Evolutionary conservation across 1,140 invertebrate species (phyloP), one percentile per base, ranked within the genome.

Genomic region (Drosophila dunni): DNA sequence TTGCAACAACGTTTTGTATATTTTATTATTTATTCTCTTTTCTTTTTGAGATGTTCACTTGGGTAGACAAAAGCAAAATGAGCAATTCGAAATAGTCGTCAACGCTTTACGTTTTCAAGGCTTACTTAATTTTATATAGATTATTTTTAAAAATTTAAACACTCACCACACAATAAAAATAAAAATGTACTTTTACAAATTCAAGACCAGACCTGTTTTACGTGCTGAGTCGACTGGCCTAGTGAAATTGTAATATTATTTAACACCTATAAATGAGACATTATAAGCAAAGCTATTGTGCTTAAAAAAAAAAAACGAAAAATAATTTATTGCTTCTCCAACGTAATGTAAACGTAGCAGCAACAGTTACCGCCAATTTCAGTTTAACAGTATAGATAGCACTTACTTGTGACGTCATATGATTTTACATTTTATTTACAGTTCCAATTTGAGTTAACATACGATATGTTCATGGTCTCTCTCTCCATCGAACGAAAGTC

Each of bases 191-290:
- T 62, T 9, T 42, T 45, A 78, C 72, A 78, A 75, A 54, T 75
- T 78, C 72, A 75, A 70, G 66, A 78, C 75, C 48, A 75, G 42
- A 65, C 66, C 60, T 71, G 65, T 33, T 61, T 78, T 60, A 78
- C 54, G 61, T 75, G 61, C 73, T 75, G 61, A 60, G 38, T 75
- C 67, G 33, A 71, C 73, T 75, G 73, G 73, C 67, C n/a, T 17
- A 65, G 17, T 65, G 24, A 75, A 15, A 40, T 7, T 40, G 1
- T 10, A 17, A 51, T 36, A 42, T 48, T 6, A 8, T 10, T 33
- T 0, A 17, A 42, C 8, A 44, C 9, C 6, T 20, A 17, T n/a
- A 42, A 62, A 42, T 17, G 13, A 50, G 50, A 62, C 42, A n/a
- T 8, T 11, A 9, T 8, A 42, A 56, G n/a, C 65, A 61, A 11